Evolutionary conservation across 2,888 invertebrate species (phyloP).

Genomic region (Pachycephus smyrnensis): DNA sequence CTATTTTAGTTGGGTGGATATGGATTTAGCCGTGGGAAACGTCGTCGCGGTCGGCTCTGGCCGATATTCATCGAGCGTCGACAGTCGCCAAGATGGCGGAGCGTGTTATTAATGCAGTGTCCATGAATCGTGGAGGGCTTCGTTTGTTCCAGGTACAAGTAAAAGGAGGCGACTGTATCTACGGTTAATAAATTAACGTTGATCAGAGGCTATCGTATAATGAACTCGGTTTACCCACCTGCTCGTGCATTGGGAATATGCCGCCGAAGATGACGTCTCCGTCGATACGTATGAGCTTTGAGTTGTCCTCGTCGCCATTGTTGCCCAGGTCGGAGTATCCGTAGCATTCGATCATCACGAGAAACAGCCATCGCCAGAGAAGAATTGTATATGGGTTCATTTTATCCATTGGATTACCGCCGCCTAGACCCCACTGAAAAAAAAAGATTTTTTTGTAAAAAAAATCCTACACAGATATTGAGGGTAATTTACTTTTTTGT

Average conservation of each 20-base stretch:
- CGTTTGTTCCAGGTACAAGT: background rate
- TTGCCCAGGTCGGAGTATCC: slow-evolving; percentile 42
- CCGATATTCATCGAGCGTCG: background rate
- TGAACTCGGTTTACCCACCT: slow-evolving; percentile 47
- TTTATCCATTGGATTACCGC: slow-evolving; percentile 18
- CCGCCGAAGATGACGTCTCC: slow-evolving; percentile 79
- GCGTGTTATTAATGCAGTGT: background rate
- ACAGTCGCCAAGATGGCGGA: background rate
- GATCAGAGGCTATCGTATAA: background rate
- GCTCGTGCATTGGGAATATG: slow-evolving; percentile 78
- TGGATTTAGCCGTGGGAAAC: no score
- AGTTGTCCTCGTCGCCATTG: slow-evolving; percentile 66
- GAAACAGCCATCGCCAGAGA: slow-evolving; percentile 38
- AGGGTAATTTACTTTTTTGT: background rate
- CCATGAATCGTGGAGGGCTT: background rate
- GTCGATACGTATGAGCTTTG: slow-evolving; percentile 63
- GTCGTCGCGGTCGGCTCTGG: no score
- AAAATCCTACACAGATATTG: background rate
- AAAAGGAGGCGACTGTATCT: background rate
- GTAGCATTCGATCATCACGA: slow-evolving; percentile 45
- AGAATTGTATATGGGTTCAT: slow-evolving; percentile 39
- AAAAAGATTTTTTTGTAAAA: background rate
- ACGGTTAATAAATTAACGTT: background rate
- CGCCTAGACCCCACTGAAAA: slow-evolving; percentile 24
- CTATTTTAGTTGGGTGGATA: no score